phyloP scores from a whole-genome alignment of 2,113 vertebrate genomes.

The Trichomycterus rosablanca region DNA sequence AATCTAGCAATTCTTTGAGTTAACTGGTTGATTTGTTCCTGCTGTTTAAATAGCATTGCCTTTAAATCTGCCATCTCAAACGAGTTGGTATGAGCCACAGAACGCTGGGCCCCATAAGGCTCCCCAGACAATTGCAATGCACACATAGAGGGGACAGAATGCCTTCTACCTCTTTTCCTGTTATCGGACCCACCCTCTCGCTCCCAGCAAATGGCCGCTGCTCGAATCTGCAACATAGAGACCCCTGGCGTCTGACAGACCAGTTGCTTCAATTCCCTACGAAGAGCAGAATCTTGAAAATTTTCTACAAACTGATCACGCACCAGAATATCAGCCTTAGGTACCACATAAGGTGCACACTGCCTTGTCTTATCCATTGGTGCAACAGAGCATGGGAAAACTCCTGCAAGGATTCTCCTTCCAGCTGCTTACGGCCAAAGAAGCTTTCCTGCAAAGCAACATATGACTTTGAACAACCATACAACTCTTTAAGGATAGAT shows the following conservation, averaged over 20 bases:
- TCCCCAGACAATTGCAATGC: no score
- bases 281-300: not conserved
- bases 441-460: no score
- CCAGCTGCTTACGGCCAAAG: not conserved
- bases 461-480: not conserved
- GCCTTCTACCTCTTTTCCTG: not conserved
- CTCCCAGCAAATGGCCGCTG: not conserved
- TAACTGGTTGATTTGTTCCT: not conserved
- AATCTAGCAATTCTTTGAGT: not conserved
- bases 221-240: not conserved
- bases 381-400: not conserved
- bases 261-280: not conserved
- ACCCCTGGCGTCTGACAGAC: not conserved
- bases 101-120: not conserved
- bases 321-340: not conserved
- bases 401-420: not conserved
- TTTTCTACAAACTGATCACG: not conserved
- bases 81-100: not conserved
- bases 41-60: not conserved
- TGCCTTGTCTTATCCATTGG: not conserved
- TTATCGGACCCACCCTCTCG: not conserved
- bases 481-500: not conserved
- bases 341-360: not conserved
- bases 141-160: not conserved
- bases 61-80: not conserved